Evolutionary conservation across 2,888 invertebrate species (phyloP).

Genomic region (Dynastes tityus): DNA sequence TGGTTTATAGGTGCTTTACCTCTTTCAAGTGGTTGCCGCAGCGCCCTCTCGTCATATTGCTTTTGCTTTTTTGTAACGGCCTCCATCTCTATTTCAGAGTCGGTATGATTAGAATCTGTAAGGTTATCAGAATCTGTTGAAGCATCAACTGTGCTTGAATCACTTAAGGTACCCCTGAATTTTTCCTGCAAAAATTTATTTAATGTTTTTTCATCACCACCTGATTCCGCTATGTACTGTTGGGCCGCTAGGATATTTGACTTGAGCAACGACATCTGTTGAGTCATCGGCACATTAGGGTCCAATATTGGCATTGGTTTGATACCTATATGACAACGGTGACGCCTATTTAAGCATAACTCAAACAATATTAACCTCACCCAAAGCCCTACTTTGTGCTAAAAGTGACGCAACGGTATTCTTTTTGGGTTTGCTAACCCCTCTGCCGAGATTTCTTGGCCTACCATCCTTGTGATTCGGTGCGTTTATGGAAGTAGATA

Average conservation of each 20-base stretch:
- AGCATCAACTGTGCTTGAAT: constrained; percentile 74
- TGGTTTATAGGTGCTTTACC: constrained; percentile 59
- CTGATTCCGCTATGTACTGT: constrained; percentile 71
- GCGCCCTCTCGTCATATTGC: constrained; percentile 74
- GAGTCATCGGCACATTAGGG: constrained; percentile 73
- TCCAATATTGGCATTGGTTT: constrained; percentile 79
- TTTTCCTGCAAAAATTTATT: constrained; percentile 74
- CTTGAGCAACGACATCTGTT: constrained; percentile 74
- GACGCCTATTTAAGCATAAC: constrained; percentile 35
- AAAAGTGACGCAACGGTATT: constrained; percentile 91
- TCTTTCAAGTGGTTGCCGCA: constrained; percentile 78
- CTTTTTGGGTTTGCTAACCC: constrained; percentile 93
- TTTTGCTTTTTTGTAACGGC: constrained; percentile 69
- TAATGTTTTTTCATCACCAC: constrained; percentile 70
- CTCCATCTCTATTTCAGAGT: constrained; percentile 73
- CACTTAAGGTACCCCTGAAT: constrained; percentile 74
- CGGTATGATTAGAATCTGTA: constrained; percentile 75
- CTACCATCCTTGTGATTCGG: constrained; percentile 80
- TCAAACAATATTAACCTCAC: constrained; percentile 58
- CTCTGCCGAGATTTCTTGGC: constrained; percentile 88
- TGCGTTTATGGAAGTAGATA: constrained; percentile 56
- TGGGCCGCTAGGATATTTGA: constrained; percentile 81
- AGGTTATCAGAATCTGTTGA: constrained; percentile 76
- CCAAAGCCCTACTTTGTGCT: constrained; percentile 89
- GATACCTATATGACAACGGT: constrained; percentile 70